Evolutionary conservation across 2,797 vertebrate genomes (phyloP), one percentile per base, ranked within the genome.

Genomic region (Spondyliosoma cantharus): DNA sequence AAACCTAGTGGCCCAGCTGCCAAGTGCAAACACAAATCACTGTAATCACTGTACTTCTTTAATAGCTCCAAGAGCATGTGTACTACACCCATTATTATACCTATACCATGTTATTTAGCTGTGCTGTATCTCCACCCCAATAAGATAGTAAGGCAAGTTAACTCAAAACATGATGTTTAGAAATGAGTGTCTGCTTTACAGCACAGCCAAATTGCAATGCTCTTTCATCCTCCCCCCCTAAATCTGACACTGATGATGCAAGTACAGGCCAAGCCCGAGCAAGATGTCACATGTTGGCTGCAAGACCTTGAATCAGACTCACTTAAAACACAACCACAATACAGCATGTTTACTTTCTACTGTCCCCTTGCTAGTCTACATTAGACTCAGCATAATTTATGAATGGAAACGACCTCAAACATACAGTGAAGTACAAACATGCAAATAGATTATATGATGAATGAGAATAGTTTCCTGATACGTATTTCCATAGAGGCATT

Each of bases 161-260:
- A 14, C 3, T 68, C 25, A 15, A 60, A 24, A 24, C 53, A 66
- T 53, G 3, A n/a, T 29, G 53, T 22, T 70, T 49, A 42, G 20
- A 49, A 29, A 45, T 46, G 25, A 58, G 16, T 19, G 15, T 29
- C 1, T 16, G 37, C 27, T 54, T 25, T 54, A 25, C 15, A 15
- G 48, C 17, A 42, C n/a, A 42, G 25, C 60, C 52, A 20, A 13
- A 59, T 5, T 65, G 19, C 5, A 20, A 45, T 29, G 32, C 14
- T 43, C 62, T 71, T 29, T 53, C 25, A 45, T 25, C 9, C 20
- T 24, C 27, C 9, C 5, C 4, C 5, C 7, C 5, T 0, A 17
- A 59, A 32, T 49, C 27, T 2, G 2, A 52, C 29, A 3, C 32
- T 16, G 56, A 83, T 76, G 69, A 68, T 80, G 58, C 58, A 76